A percentile compares a stretch with the other conserved stretches of the same genome.
These are phyloP conservation scores for Drosophila guanche DNA, from an alignment of 1,140 invertebrate genomes.

Conservation along the genomic window DNA sequence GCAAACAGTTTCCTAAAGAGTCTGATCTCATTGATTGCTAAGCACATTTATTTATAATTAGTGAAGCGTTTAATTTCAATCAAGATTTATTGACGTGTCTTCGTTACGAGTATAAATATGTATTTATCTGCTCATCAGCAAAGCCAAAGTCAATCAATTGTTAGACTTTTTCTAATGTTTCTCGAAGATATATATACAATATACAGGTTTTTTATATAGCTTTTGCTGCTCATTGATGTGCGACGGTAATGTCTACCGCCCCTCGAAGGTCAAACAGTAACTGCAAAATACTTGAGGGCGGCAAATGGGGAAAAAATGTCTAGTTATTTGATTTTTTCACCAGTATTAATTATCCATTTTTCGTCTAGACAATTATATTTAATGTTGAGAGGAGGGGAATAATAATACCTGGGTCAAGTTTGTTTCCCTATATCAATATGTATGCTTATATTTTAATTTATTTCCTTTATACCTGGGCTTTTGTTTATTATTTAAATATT, in stretches of 20 bases:
- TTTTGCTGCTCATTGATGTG: conserved; percentile 71
- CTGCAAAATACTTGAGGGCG: conserved; percentile 64
- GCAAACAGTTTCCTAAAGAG: conserved; percentile 14
- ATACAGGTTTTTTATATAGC: conserved; percentile 31
- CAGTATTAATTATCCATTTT: conserved; percentile 42
- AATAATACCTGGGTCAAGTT: conserved; percentile 15
- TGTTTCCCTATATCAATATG: not conserved
- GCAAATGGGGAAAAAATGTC: conserved; percentile 46
- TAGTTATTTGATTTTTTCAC: conserved; percentile 25
- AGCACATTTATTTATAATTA: conserved; percentile 38
- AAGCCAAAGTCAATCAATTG: conserved; percentile 44
- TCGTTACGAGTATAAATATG: conserved; percentile 3
- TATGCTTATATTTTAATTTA: conserved; percentile 36
- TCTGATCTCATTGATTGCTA: conserved; percentile 41
- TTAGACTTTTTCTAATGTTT: conserved; percentile 41
- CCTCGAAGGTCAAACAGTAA: conserved; percentile 60
- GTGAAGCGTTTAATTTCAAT: conserved; percentile 41
- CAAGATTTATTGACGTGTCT: conserved; percentile 36
- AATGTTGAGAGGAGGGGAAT: conserved; percentile 8
- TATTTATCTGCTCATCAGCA: conserved; percentile 50
- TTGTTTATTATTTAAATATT: conserved; percentile 50
- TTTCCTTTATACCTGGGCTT: conserved; percentile 33
- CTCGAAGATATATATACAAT: conserved; percentile 17
- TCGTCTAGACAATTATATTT: conserved; percentile 57
- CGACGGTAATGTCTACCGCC: conserved; percentile 66